Evolutionary conservation across 2,888 invertebrate species (phyloP), one percentile per base, ranked within the genome.

Genomic region (Hydrotaea cyrtoneurina): DNA sequence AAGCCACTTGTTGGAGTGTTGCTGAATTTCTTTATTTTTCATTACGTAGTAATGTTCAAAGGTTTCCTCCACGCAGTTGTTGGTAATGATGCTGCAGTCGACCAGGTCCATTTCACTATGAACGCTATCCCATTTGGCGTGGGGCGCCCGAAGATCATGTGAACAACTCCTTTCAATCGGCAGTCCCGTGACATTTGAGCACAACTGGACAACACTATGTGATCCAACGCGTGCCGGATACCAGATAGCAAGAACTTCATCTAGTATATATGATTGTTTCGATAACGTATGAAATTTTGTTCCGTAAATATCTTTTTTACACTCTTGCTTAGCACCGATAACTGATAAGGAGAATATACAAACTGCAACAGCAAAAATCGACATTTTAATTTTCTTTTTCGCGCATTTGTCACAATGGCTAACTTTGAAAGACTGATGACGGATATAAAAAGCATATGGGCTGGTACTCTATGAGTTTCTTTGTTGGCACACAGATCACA

Each of bases 181-280:
- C 0, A 53, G 23, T 10, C 85, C 85, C 13, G 73, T 85, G 13
- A 26, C n/a, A 17, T 13, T 62, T 0, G 79, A 81, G 64, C 85
- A 85, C 0, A 81, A 2, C 5, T 21, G 15, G 3, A 82, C 21
- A 19, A 7, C 75, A 0, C n/a, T 73, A 0, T 59, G n/a, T 21
- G 50, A 17, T 5, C 84, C 81, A 13, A 21, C 55, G 4, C 59
- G 57, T n/a, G n/a, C 1, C 2, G 84, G 84, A 79, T 57, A 76
- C 84, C 84, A 85, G 31, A 85, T 76, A 1, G 79, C 17, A 11
- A 85, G 31, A 53, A 77, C 81, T 31, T 23, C 62, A n/a, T 50
- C 11, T 10, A 21, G 0, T 79, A 26, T 0, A 36, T n/a, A n/a
- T n/a, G n/a, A n/a, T n/a, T 31, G 2, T 31, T 2, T 19, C 5